Evolutionary conservation across 2,888 invertebrate genomes (phyloP).

Genomic region (Zeuzera pyrina): DNA sequence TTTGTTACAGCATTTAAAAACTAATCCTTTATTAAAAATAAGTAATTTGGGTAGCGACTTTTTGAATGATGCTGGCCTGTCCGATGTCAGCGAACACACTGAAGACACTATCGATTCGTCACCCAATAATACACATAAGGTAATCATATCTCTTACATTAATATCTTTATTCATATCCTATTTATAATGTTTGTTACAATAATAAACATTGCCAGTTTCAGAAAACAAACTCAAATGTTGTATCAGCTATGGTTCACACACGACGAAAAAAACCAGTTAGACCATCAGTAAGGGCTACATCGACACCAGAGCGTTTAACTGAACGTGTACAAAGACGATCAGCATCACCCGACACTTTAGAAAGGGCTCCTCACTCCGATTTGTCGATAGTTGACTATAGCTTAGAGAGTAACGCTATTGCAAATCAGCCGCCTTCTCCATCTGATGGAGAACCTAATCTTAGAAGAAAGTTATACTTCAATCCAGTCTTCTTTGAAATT

Average conservation of each 20-base stretch:
- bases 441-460: constrained; percentile 54
- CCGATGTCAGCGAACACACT: constrained; percentile 54
- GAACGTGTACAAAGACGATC: constrained; percentile 52
- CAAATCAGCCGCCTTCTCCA: constrained; percentile 39
- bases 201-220: constrained; percentile 34
- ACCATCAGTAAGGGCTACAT: constrained; percentile 34
- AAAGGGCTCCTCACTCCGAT: constrained; percentile 63
- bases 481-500: constrained; percentile 92
- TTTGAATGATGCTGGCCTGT: constrained; percentile 45
- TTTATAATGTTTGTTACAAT: background rate
- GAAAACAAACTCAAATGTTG: constrained; percentile 48
- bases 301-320: constrained; percentile 37
- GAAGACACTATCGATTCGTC: constrained; percentile 52
- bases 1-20: constrained; percentile 51
- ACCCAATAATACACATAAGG: constrained; percentile 41
- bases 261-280: constrained; percentile 50
- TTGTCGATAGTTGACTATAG: constrained; percentile 60
- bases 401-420: constrained; percentile 31
- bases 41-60: constrained; percentile 44
- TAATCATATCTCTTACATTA: constrained; percentile 10
- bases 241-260: constrained; percentile 60
- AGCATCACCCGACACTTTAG: constrained; percentile 53
- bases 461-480: constrained; percentile 87
- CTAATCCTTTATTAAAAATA: constrained; percentile 53
- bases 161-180: background rate